A percentile compares a stretch with the other conserved stretches of the same genome.
Evolutionary conservation across 2,797 vertebrate species (phyloP).

Genomic region (Gobionotothen gibberifrons): DNA sequence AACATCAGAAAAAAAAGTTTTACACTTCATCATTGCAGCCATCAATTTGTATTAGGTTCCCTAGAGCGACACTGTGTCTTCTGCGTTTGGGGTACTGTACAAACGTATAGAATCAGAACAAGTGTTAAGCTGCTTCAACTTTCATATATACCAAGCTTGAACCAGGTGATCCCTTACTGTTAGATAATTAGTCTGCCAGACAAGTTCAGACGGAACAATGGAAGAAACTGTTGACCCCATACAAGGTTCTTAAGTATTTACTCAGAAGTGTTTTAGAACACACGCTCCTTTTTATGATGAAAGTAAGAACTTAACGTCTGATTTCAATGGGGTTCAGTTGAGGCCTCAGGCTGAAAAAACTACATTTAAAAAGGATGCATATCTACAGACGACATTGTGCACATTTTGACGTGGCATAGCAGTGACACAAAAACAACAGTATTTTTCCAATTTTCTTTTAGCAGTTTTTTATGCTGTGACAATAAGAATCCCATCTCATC

Average conservation of each 20-base stretch:
- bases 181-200: background rate
- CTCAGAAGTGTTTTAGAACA: background rate
- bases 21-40: too few relatives aligned
- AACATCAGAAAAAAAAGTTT: too few relatives aligned
- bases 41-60: too few relatives aligned
- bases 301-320: background rate
- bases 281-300: conserved; percentile 4
- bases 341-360: conserved; percentile 4
- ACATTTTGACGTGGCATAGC: conserved; percentile 19
- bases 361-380: background rate
- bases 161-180: background rate
- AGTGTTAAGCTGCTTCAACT: background rate
- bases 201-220: too few relatives aligned
- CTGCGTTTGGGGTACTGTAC: background rate
- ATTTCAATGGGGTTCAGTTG: conserved; percentile 5
- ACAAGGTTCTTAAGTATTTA: background rate
- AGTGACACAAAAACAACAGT: conserved; percentile 44
- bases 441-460: conserved; percentile 26
- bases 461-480: conserved; percentile 24
- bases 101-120: background rate
- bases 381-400: background rate
- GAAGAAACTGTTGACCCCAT: background rate
- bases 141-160: background rate
- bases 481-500: conserved; percentile 51
- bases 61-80: too few relatives aligned